Conservation (phyloP, 1,140 invertebrate genomes). For the Anoplophora glabripennis region DNA sequence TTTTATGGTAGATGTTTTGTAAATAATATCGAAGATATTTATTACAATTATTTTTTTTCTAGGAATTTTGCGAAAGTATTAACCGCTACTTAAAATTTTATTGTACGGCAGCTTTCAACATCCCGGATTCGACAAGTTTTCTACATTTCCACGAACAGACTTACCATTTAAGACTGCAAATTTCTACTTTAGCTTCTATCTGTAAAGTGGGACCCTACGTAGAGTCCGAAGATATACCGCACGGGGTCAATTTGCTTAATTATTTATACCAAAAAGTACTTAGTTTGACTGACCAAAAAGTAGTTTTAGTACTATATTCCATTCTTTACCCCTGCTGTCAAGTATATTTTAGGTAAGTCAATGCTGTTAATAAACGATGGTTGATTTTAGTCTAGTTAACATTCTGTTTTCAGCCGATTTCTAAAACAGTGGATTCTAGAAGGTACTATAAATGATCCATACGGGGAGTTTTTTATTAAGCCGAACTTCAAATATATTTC, state of each 20-base stretch:
- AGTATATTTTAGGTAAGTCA: constrained; percentile 34
- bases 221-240: constrained; percentile 31
- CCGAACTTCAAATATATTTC: constrained; percentile 34
- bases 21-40: not conserved
- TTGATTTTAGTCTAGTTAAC: too few species aligned
- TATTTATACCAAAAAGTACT: constrained; percentile 43
- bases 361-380: not conserved
- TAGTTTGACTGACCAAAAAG: constrained; percentile 35
- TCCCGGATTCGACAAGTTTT: constrained; percentile 35
- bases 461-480: constrained; percentile 47
- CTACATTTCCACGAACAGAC: constrained; percentile 37
- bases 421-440: constrained; percentile 46
- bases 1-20: constrained; percentile 34
- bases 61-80: constrained; percentile 45
- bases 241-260: constrained; percentile 43
- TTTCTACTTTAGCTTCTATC: constrained; percentile 38
- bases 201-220: constrained; percentile 40
- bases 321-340: constrained; percentile 46
- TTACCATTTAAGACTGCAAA: constrained; percentile 33
- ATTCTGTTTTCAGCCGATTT: constrained; percentile 37
- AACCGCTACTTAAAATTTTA: constrained; percentile 42
- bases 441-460: constrained; percentile 44
- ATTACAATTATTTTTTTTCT: constrained; percentile 20
- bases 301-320: constrained; percentile 40
- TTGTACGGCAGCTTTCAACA: constrained; percentile 35